Conservation (phyloP, 2,113 vertebrate species). For the Ascaphus truei region DNA sequence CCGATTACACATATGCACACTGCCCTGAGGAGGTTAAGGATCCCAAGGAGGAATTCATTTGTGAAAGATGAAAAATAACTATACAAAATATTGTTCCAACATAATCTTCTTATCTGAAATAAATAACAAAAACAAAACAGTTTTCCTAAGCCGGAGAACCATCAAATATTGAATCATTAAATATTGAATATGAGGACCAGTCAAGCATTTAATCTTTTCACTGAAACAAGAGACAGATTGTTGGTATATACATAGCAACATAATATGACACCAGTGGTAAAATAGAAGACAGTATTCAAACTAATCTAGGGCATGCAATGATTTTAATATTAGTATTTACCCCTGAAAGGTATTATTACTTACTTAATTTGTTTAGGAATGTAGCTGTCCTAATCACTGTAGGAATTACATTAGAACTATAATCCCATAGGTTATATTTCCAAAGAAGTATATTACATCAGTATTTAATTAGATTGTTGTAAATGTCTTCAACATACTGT, state of each 20-base stretch:
- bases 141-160: neutral
- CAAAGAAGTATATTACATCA: neutral
- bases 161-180: neutral
- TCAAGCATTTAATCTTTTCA: neutral
- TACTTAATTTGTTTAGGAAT: conserved; percentile 2
- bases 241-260: conserved; percentile 1
- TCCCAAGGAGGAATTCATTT: neutral
- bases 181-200: neutral
- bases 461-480: conserved; percentile 7
- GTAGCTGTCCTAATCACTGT: neutral
- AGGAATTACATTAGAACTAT: neutral
- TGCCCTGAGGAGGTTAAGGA: no score
- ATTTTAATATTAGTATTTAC: neutral
- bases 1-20: no score
- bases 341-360: neutral
- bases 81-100: no score
- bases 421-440: conserved; percentile 7
- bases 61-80: no score
- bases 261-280: neutral
- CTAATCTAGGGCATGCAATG: neutral
- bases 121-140: neutral
- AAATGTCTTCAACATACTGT: neutral
- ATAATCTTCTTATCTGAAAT: neutral
- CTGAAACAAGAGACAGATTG: neutral
- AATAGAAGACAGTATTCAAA: neutral